phyloP scores from a whole-genome alignment of 2,888 invertebrate genomes.

The Linyphia triangularis region DNA sequence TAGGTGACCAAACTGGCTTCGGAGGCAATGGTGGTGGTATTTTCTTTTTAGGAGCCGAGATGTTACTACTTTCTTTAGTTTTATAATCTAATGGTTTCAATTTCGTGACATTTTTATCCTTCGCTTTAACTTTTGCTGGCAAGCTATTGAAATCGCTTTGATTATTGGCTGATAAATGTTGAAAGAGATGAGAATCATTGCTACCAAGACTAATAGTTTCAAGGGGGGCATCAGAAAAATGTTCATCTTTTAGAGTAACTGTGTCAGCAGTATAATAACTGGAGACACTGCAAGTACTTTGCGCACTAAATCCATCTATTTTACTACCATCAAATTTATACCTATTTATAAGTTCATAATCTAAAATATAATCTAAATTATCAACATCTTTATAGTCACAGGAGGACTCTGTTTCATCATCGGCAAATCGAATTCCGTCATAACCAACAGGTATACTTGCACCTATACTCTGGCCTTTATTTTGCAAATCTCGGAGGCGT shows the following conservation, averaged over 20 bases:
- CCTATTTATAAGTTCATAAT: constrained; percentile 61
- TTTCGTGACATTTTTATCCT: not conserved
- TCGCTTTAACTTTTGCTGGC: constrained; percentile 38
- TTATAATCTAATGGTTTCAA: not conserved
- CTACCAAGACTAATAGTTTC: constrained; percentile 52
- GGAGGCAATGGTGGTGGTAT: constrained; percentile 67
- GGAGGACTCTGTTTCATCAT: constrained; percentile 74
- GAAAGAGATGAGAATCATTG: constrained; percentile 38
- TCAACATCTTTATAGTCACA: constrained; percentile 74
- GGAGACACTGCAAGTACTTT: constrained; percentile 67
- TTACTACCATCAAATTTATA: constrained; percentile 59
- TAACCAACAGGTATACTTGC: constrained; percentile 67
- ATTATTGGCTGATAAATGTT: constrained; percentile 31
- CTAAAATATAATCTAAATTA: constrained; percentile 64
- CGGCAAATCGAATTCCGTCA: constrained; percentile 69
- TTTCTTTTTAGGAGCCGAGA: constrained; percentile 29
- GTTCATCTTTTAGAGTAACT: constrained; percentile 66
- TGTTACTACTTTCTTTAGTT: constrained; percentile 13
- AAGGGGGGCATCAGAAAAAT: constrained; percentile 43
- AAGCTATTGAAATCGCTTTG: constrained; percentile 15
- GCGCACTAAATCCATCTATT: constrained; percentile 65
- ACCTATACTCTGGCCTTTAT: constrained; percentile 53
- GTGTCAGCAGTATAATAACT: constrained; percentile 73
- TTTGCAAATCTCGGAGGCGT: constrained; percentile 16
- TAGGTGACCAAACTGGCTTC: constrained; percentile 47